Conservation (phyloP, 64 coral and sea anemone genomes). For the Platygyra sinensis region DNA sequence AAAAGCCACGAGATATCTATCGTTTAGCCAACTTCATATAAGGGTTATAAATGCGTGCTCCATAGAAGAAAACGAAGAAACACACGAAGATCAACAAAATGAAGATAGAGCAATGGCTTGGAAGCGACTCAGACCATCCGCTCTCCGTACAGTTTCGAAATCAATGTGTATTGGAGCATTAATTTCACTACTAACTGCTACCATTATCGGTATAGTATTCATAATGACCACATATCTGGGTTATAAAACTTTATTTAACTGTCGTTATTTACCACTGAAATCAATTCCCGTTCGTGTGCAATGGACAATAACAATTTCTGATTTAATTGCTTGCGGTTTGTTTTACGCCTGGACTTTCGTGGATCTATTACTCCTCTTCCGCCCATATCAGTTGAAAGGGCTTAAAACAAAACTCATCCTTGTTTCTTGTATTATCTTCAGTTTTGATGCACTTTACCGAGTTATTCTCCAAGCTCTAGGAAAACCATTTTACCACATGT, state of each 20-base stretch:
- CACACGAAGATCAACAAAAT: not conserved
- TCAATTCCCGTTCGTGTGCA: not conserved
- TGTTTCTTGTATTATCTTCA: not conserved
- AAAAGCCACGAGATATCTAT: not conserved
- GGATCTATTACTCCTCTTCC: not conserved
- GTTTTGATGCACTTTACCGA: not conserved
- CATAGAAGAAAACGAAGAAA: not conserved
- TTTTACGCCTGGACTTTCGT: not conserved
- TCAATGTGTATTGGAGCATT: slow-evolving; percentile 4
- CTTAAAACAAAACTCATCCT: not conserved
- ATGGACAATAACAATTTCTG: not conserved
- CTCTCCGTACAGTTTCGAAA: not conserved
- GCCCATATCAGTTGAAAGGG: not conserved
- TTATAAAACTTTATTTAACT: not conserved
- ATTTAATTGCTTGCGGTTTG: not conserved
- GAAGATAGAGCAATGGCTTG: slow-evolving; percentile 21
- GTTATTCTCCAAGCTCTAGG: not conserved
- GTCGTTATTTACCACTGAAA: not conserved
- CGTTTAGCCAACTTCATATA: not conserved
- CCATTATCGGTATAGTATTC: not conserved
- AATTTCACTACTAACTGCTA: not conserved
- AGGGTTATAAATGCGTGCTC: not conserved
- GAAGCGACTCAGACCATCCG: slow-evolving; percentile 22
- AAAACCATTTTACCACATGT: not conserved
- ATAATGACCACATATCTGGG: not conserved